Evolutionary conservation across 2,888 invertebrate genomes (phyloP).

Genomic region (Dasysyrphus tricinctus): DNA sequence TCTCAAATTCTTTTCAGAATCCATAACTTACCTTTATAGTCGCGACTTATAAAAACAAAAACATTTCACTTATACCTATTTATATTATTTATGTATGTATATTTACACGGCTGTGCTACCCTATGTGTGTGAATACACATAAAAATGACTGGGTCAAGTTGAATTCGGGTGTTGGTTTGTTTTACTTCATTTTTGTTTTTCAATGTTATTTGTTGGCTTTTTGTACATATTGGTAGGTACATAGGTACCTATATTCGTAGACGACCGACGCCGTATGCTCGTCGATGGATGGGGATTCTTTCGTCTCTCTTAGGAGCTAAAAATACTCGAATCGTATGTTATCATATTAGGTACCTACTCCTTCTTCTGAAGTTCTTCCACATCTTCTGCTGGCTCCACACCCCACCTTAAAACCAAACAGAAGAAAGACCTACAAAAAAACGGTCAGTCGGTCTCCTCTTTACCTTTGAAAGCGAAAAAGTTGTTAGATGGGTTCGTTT

Average conservation of each 20-base stretch:
- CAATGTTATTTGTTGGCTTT: constrained; percentile 54
- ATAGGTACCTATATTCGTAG: too few relatives aligned
- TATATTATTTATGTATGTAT: not conserved
- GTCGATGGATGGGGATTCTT: constrained; percentile 21
- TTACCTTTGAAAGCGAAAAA: constrained; percentile 43
- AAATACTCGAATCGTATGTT: not conserved
- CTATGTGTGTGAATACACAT: constrained; percentile 23
- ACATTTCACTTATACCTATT: not conserved
- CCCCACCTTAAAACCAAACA: not conserved
- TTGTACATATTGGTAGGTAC: constrained; percentile 4
- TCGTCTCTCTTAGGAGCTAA: constrained; percentile 3
- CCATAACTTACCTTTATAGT: not conserved
- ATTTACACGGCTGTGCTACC: not conserved
- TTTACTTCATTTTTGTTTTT: constrained; percentile 46
- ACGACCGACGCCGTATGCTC: not conserved
- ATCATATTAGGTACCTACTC: not conserved
- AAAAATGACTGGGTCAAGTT: constrained; percentile 72
- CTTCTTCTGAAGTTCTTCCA: constrained; percentile 22
- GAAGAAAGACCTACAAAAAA: not conserved
- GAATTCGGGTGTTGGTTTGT: constrained; percentile 73
- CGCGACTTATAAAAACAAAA: not conserved
- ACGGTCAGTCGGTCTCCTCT: constrained; percentile 39
- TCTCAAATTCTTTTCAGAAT: not conserved
- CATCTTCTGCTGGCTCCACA: not conserved
- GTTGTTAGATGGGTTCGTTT: constrained; percentile 44